These are phyloP conservation scores for Eupithecia dodoneata DNA, from an alignment of 2,888 invertebrate genomes.

Conservation along the genomic window DNA sequence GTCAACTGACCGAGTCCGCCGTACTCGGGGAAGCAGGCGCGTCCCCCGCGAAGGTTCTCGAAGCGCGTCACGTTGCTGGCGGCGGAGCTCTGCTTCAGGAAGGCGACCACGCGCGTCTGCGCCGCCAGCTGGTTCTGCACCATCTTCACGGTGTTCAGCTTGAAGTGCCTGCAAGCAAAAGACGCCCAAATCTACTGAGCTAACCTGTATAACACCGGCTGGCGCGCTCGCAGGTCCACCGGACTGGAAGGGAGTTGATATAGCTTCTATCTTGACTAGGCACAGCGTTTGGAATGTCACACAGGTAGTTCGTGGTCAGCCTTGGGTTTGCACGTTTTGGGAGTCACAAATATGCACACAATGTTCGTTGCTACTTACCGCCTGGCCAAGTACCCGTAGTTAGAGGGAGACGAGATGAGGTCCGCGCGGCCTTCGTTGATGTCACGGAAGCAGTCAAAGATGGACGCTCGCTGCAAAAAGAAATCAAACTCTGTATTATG, in stretches of 20 bases:
- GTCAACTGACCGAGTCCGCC: constrained; percentile 84
- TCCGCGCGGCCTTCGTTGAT: constrained; percentile 81
- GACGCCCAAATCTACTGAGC: too few species aligned
- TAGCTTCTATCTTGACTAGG: too few species aligned
- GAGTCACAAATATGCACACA: too few species aligned
- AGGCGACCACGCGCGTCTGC: constrained; percentile 81
- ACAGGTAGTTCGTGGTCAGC: too few species aligned
- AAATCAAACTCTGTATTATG: not conserved
- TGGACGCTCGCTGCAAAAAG: constrained; percentile 58
- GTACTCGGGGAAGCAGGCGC: constrained; percentile 87
- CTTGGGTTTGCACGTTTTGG: too few species aligned
- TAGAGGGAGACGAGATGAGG: constrained; percentile 85
- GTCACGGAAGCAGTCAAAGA: constrained; percentile 82
- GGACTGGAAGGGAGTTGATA: too few species aligned
- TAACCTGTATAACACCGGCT: too few species aligned
- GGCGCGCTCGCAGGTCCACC: too few species aligned
- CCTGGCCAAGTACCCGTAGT: constrained; percentile 86
- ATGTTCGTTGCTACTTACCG: constrained; percentile 63
- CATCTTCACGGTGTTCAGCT: constrained; percentile 82
- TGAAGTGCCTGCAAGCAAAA: constrained; percentile 75
- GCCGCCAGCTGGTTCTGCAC: constrained; percentile 81
- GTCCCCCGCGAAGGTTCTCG: constrained; percentile 80
- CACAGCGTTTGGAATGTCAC: too few species aligned
- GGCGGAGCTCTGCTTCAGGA: constrained; percentile 70
- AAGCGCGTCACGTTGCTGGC: constrained; percentile 73